phyloP scores from a whole-genome alignment of 2,888 invertebrate genomes.

The Ectemnius cavifrons region DNA sequence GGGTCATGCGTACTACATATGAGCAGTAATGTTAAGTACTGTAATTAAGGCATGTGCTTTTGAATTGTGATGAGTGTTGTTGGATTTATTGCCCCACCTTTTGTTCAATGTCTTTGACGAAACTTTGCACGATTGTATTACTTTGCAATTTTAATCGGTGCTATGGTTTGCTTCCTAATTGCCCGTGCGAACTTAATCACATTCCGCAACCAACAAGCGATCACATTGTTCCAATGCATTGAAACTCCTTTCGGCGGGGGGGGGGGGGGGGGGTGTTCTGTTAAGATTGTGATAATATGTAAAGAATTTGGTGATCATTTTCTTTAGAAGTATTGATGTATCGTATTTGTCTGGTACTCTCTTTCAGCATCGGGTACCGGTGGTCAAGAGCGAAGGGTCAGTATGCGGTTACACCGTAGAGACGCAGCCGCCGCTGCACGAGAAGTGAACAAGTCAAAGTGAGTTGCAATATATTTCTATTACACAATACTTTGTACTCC shows the following conservation, averaged over 20 bases:
- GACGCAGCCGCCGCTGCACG: constrained; percentile 66
- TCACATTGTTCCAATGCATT: too few relatives aligned
- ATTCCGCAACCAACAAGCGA: background rate
- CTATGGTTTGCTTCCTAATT: background rate
- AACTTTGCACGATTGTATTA: constrained; percentile 43
- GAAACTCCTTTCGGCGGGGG: too few relatives aligned
- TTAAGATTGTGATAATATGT: constrained; percentile 23
- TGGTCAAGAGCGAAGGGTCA: constrained; percentile 76
- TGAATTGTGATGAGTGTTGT: constrained; percentile 3
- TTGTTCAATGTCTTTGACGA: constrained; percentile 12
- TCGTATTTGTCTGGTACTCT: constrained; percentile 58
- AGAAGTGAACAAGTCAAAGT: constrained; percentile 76
- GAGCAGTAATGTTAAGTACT: constrained; percentile 28
- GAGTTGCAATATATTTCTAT: constrained; percentile 65
- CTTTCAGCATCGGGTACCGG: constrained; percentile 74
- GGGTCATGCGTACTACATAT: constrained; percentile 37
- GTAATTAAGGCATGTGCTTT: constrained; percentile 46
- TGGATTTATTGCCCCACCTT: constrained; percentile 28
- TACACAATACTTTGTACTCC: constrained; percentile 7
- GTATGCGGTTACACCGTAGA: constrained; percentile 75
- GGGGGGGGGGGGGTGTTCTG: background rate
- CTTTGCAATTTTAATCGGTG: background rate
- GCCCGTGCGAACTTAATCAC: background rate
- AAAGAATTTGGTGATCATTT: constrained; percentile 17
- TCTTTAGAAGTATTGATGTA: constrained; percentile 44